Evolutionary conservation across 2,888 invertebrate species (phyloP).

Genomic region (Clunio marinus): DNA sequence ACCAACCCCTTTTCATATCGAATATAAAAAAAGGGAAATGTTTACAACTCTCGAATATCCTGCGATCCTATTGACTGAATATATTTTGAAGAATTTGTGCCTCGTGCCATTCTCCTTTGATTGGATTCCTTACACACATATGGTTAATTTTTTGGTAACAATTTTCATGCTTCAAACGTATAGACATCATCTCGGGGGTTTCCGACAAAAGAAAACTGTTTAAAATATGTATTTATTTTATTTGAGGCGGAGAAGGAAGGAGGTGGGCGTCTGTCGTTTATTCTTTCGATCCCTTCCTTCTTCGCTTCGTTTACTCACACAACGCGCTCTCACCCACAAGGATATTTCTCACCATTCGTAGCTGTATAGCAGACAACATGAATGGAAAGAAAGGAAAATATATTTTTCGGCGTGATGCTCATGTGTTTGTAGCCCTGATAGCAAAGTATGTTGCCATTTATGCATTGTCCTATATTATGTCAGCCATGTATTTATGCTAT

Average conservation of each 20-base stretch:
- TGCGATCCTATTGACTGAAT: conserved; percentile 33
- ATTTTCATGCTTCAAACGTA: conserved; percentile 5
- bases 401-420: too few species aligned
- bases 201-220: not conserved
- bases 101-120: conserved; percentile 39
- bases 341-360: not conserved
- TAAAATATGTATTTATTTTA: conserved; percentile 14
- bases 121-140: conserved; percentile 36
- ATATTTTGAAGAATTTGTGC: conserved; percentile 39
- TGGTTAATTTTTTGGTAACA: conserved; percentile 15
- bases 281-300: conserved; percentile 1
- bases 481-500: conserved; percentile 6
- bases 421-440: conserved; percentile 35
- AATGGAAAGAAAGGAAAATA: not conserved
- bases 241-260: too few species aligned
- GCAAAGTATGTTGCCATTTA: conserved; percentile 29
- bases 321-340: conserved; percentile 14
- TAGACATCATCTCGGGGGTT: conserved; percentile 15
- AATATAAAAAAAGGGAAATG: too few species aligned
- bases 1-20: not conserved
- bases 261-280: conserved; percentile 5
- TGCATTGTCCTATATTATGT: conserved; percentile 17
- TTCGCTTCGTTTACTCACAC: conserved; percentile 13
- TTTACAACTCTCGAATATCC: conserved; percentile 4
- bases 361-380: not conserved